A percentile compares a stretch with the other conserved stretches of the same genome.
Conservation (phyloP, 2,113 vertebrate genomes). For the Amblyornis subalaris region DNA sequence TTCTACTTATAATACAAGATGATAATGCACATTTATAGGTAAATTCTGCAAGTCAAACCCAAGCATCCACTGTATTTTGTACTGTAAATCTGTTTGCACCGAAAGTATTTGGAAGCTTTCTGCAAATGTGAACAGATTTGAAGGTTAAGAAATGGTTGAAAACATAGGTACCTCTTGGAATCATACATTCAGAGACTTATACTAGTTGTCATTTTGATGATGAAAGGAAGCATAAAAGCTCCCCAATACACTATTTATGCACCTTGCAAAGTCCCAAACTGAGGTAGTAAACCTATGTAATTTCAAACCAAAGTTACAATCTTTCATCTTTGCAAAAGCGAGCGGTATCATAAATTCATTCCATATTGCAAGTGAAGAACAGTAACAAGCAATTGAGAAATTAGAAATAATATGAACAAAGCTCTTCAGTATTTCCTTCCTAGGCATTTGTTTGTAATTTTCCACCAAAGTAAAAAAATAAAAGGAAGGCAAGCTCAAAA, state of each 20-base stretch:
- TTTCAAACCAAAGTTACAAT: background rate
- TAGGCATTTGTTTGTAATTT: background rate
- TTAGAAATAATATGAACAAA: background rate
- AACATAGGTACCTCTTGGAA: background rate
- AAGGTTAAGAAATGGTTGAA: background rate
- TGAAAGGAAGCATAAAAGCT: background rate
- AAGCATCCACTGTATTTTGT: background rate
- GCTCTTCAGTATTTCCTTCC: background rate
- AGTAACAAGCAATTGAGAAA: background rate
- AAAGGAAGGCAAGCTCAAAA: slow-evolving; percentile 34
- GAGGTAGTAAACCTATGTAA: background rate
- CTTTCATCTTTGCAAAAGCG: background rate
- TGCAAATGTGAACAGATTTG: background rate
- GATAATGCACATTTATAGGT: background rate
- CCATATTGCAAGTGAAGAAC: background rate
- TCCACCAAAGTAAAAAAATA: background rate
- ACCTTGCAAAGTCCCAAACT: background rate
- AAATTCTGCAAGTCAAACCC: background rate
- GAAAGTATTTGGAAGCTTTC: background rate
- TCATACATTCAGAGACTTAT: background rate
- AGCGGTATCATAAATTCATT: background rate
- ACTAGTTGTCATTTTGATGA: background rate
- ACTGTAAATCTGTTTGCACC: background rate
- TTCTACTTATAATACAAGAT: background rate
- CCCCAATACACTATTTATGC: background rate